Evolutionary conservation across 2,113 vertebrate species (phyloP).

Genomic region (Tonatia bakeri): DNA sequence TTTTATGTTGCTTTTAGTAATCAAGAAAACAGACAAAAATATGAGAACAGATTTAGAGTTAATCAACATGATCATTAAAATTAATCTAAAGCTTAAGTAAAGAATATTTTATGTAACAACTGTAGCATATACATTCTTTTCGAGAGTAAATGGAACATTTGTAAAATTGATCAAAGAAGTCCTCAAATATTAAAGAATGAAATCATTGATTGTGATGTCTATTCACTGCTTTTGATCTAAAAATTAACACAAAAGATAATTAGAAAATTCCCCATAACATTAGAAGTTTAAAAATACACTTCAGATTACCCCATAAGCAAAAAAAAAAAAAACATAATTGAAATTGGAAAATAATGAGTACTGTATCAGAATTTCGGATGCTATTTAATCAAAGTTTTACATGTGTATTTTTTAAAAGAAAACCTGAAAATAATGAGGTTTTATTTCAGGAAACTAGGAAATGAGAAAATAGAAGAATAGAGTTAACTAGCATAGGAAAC

Average conservation of each 20-base stretch:
- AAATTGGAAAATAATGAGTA: constrained; percentile 2
- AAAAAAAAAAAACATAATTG: not conserved
- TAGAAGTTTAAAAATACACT: not conserved
- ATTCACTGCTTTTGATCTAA: not conserved
- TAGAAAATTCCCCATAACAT: not conserved
- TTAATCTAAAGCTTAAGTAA: not conserved
- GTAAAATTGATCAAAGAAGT: not conserved
- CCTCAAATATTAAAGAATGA: not conserved
- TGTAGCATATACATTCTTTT: not conserved
- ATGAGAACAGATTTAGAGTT: not conserved
- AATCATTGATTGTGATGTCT: not conserved
- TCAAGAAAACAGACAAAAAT: not conserved
- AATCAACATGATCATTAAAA: not conserved
- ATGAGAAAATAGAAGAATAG: not conserved
- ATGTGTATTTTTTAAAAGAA: not conserved
- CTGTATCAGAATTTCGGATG: not conserved
- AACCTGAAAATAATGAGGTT: not conserved
- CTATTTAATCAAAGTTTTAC: not conserved
- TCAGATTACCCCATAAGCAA: not conserved
- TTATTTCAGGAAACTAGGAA: not conserved
- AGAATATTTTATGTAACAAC: not conserved
- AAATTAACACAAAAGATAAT: not conserved
- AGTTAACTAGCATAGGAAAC: not conserved
- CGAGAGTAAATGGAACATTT: not conserved
- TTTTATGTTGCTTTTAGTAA: not conserved